These are phyloP conservation scores for Cnemophilus loriae DNA, from an alignment of 2,113 vertebrate genomes.

Conservation along the genomic window DNA sequence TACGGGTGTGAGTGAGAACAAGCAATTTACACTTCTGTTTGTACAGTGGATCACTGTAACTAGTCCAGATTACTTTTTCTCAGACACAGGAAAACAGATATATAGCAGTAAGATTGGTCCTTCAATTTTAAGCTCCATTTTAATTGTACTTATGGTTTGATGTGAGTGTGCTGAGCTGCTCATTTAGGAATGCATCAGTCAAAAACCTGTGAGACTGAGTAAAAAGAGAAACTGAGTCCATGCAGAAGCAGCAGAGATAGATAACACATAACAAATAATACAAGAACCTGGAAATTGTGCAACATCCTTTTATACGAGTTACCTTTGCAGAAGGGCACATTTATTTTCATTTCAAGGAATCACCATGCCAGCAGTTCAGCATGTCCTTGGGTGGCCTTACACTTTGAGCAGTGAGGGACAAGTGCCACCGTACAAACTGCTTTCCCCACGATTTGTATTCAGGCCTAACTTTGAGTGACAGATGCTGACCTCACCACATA, in stretches of 20 bases:
- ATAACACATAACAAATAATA: neutral
- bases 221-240: neutral
- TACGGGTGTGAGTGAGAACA: neutral
- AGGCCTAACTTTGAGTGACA: neutral
- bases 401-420: neutral
- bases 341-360: neutral
- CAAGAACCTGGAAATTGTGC: neutral
- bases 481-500: neutral
- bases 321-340: neutral
- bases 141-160: neutral
- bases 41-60: neutral
- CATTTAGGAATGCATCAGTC: neutral
- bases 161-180: neutral
- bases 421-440: neutral
- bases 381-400: rapidly evolving
- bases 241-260: neutral
- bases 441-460: rapidly evolving
- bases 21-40: neutral
- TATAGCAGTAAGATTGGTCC: neutral
- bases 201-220: neutral
- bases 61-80: neutral
- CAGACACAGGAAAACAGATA: neutral
- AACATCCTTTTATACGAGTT: neutral
- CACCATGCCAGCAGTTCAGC: neutral
- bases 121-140: neutral